Base-by-base conservation (phyloP, 2,888 invertebrate genomes). In the Drosophila demipolita region DNA sequence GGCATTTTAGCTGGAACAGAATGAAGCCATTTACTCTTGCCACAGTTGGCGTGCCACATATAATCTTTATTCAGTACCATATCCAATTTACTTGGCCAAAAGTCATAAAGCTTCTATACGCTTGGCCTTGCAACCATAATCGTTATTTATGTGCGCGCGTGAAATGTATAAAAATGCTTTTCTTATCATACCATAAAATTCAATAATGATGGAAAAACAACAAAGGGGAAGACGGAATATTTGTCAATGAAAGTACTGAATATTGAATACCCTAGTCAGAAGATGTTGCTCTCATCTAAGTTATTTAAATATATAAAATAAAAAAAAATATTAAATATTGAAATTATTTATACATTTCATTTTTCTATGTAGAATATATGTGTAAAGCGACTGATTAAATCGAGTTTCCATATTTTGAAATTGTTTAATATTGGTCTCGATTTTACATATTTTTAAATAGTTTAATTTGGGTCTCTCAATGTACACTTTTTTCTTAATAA, bases 121-220 rank as follows among this genome's bases (percentile, higher is more conserved):
- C 73, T 45, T 83, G 84, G 23, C 53, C 65, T 73, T 73, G 54
- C 66, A 60, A 53, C 66, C 73, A 75, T 79, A 86, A 86, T 89
- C 83, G 86, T 87, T 87, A 87, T 87, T 87, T 89, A 87, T 87
- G 90, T 79, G 77, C 66, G 81, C 80, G 87, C 85, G 87, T 85
- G 89, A 85, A 85, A 82, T 89, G 89, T 80, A 86, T 86, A 87
- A 89, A 89, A 86, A 84, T 84, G 74, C 72, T 68, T 73, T 78
- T 68, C 60, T 78, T 83, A 86, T 63, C 89, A 73, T 81, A 69
- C 79, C 75, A 87, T 89, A 84, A 85, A 89, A 74, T 36, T 63
- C 59, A 59, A 59, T 55, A 57, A 45, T 40, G 48, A 15, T 20
- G 40, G 53, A 12, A 3, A 12, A 48, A 23, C 7, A 60, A 15